Evolutionary conservation across 2,888 invertebrate species (phyloP).

Genomic region (Lutraria lutraria): DNA sequence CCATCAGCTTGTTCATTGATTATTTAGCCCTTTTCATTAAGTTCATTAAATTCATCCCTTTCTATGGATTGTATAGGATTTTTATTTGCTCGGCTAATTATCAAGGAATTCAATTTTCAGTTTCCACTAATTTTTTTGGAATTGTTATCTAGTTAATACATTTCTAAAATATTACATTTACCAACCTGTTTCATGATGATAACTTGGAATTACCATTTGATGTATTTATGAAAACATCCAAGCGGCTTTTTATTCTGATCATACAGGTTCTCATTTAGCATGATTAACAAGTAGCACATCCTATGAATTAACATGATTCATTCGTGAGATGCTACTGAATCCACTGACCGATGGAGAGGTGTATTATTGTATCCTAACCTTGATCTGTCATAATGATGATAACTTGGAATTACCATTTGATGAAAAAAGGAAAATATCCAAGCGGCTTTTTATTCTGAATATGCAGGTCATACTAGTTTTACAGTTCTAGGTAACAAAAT

Average conservation of each 20-base stretch:
- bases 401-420: slow-evolving; percentile 59
- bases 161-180: no score
- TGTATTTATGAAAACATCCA: slow-evolving; percentile 38
- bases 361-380: not conserved
- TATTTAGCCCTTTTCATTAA: no score
- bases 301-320: not conserved
- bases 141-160: no score
- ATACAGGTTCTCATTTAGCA: not conserved
- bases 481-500: no score
- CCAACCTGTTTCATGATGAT: slow-evolving; percentile 44
- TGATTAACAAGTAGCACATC: not conserved
- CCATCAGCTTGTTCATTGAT: no score
- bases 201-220: slow-evolving; percentile 61
- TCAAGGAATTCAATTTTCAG: no score
- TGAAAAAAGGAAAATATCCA: slow-evolving; percentile 43
- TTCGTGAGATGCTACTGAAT: not conserved
- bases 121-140: no score
- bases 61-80: no score
- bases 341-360: not conserved
- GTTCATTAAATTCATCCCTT: no score
- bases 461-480: no score
- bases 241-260: slow-evolving; percentile 23
- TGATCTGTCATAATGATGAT: slow-evolving; percentile 41
- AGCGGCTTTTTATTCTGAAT: slow-evolving; percentile 44
- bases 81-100: no score